These are phyloP conservation scores for Conopomorpha cramerella DNA, from an alignment of 1,140 invertebrate species.

Conservation along the genomic window DNA sequence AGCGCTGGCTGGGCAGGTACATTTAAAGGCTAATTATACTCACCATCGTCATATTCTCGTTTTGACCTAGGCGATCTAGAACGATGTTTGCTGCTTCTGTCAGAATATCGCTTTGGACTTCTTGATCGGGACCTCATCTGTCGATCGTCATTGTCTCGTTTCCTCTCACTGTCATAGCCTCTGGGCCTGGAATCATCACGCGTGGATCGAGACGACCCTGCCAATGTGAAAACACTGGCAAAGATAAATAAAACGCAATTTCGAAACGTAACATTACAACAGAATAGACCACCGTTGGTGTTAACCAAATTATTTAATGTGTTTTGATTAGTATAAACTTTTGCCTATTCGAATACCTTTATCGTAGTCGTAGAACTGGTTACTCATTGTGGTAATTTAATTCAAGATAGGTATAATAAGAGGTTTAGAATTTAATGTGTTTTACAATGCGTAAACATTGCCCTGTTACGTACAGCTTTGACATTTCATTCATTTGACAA, in stretches of 20 bases:
- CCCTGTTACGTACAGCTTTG: too few relatives aligned
- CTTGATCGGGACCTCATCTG: conserved; percentile 18
- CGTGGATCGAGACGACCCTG: conserved; percentile 60
- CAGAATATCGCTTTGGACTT: conserved; percentile 25
- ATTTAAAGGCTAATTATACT: too few relatives aligned
- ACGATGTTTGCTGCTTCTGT: neutral
- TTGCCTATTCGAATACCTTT: conserved; percentile 49
- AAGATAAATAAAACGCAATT: conserved; percentile 58
- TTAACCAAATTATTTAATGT: conserved; percentile 15
- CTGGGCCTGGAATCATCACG: conserved; percentile 61
- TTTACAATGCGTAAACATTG: too few relatives aligned
- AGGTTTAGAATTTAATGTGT: too few relatives aligned
- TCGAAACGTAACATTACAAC: too few relatives aligned
- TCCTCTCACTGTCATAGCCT: conserved; percentile 14
- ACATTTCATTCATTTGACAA: too few relatives aligned
- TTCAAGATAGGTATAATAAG: too few relatives aligned
- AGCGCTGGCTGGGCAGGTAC: too few relatives aligned
- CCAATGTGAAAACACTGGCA: conserved; percentile 60
- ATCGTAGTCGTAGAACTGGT: conserved; percentile 21
- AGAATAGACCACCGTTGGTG: too few relatives aligned
- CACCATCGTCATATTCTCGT: conserved; percentile 1
- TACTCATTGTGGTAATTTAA: conserved; percentile 29
- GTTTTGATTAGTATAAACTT: too few relatives aligned
- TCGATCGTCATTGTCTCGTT: neutral
- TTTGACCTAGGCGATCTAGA: neutral